Evolutionary conservation across 2,113 vertebrate species (phyloP).

Genomic region (Lycocorax pyrrhopterus): DNA sequence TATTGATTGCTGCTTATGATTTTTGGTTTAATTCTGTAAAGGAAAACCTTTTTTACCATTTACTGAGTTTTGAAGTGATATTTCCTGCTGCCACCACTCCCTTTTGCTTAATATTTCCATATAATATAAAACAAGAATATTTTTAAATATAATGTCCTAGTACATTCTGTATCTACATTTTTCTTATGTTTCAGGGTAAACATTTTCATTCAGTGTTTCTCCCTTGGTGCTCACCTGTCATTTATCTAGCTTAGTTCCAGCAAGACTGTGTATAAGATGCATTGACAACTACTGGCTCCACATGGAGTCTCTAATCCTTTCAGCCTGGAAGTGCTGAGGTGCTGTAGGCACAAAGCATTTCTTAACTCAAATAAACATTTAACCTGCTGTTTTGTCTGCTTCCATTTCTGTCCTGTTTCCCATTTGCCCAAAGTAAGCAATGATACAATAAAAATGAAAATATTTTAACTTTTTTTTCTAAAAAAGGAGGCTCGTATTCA

Average conservation of each 20-base stretch:
- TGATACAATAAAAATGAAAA: background rate
- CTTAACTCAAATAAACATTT: background rate
- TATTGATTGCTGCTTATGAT: background rate
- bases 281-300: background rate
- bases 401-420: background rate
- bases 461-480: background rate
- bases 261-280: background rate
- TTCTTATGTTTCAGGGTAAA: background rate
- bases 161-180: background rate
- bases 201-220: background rate
- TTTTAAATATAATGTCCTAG: background rate
- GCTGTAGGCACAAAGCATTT: background rate
- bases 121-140: background rate
- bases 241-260: background rate
- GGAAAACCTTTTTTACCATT: background rate
- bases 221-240: background rate
- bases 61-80: background rate
- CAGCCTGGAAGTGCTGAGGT: background rate
- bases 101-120: background rate
- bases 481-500: background rate
- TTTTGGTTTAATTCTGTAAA: background rate
- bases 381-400: background rate
- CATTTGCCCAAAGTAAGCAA: background rate
- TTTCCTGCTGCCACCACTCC: background rate
- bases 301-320: background rate